Conservation (phyloP, 2,888 invertebrate species). For the Anticlea derivata region DNA sequence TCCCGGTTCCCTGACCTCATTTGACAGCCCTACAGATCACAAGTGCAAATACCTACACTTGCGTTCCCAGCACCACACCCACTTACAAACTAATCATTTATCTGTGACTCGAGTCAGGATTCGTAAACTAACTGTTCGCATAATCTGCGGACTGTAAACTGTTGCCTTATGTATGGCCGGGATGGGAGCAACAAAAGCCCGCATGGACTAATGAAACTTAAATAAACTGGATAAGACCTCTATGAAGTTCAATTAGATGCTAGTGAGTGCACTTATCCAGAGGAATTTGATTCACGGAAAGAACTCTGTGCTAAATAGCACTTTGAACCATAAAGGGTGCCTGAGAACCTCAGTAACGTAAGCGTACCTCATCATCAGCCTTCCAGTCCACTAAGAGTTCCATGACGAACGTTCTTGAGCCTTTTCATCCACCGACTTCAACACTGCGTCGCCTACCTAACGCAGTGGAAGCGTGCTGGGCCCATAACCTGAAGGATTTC, state of each 20-base stretch:
- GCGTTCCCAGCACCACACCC: conserved; percentile 8
- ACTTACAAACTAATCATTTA: not conserved
- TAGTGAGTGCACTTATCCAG: conserved; percentile 11
- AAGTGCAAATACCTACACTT: conserved; percentile 19
- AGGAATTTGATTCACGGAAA: conserved; percentile 4
- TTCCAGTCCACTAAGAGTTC: too few species aligned
- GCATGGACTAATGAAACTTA: too few species aligned
- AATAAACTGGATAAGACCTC: conserved; percentile 22
- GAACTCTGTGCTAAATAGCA: not conserved
- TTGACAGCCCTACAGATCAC: conserved; percentile 1
- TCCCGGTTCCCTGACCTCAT: not conserved
- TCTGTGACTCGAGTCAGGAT: conserved; percentile 3
- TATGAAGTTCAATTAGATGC: conserved; percentile 28
- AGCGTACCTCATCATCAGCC: too few species aligned
- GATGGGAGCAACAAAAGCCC: conserved; percentile 21
- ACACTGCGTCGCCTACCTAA: too few species aligned
- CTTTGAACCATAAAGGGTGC: not conserved
- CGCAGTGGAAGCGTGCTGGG: conserved; percentile 93
- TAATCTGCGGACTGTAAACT: not conserved
- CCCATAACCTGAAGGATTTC: conserved; percentile 91
- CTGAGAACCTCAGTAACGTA: too few species aligned
- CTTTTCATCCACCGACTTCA: too few species aligned
- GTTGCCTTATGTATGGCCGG: not conserved
- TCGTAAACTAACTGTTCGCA: conserved; percentile 1
- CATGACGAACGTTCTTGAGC: too few species aligned